These are phyloP conservation scores for Pampusana beccarii DNA, from an alignment of 2,113 vertebrate genomes.

Conservation along the genomic window DNA sequence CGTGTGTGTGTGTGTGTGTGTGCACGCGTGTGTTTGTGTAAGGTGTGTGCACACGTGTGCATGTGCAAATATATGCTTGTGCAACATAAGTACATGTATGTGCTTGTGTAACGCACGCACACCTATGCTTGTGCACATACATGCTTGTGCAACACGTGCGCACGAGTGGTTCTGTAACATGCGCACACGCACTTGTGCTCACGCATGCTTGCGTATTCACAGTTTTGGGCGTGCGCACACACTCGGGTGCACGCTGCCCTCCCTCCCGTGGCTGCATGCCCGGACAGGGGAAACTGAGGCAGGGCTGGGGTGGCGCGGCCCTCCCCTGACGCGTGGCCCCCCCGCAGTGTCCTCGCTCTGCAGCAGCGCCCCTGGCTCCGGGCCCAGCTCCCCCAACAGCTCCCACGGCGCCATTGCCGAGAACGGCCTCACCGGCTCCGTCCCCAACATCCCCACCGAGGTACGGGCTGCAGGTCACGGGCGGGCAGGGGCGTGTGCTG, in stretches of 20 bases:
- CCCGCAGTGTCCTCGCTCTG: constrained; percentile 81
- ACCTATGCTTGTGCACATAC: no score
- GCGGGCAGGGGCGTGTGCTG: not conserved
- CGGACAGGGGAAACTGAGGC: not conserved
- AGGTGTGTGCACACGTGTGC: no score
- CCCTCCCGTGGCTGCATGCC: no score
- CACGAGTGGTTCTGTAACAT: not conserved
- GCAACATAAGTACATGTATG: not conserved
- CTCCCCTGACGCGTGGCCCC: not conserved
- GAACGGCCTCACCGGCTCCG: constrained; percentile 85
- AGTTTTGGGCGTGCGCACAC: no score
- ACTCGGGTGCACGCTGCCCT: no score
- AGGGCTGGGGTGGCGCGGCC: accelerated
- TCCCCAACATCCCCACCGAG: constrained; percentile 87
- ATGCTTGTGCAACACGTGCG: not conserved
- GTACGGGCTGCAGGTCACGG: not conserved
- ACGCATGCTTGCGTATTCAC: no score
- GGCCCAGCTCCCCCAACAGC: constrained; percentile 86
- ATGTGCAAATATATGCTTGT: not conserved
- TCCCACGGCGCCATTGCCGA: constrained; percentile 83
- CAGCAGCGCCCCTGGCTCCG: constrained; percentile 87
- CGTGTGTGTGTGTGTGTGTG: no score
- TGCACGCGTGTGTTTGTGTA: not conserved
- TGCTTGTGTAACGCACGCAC: no score
- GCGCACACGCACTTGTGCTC: no score